Evolutionary conservation across 2,888 invertebrate genomes (phyloP).

Genomic region (Oscheius myriophilus): DNA sequence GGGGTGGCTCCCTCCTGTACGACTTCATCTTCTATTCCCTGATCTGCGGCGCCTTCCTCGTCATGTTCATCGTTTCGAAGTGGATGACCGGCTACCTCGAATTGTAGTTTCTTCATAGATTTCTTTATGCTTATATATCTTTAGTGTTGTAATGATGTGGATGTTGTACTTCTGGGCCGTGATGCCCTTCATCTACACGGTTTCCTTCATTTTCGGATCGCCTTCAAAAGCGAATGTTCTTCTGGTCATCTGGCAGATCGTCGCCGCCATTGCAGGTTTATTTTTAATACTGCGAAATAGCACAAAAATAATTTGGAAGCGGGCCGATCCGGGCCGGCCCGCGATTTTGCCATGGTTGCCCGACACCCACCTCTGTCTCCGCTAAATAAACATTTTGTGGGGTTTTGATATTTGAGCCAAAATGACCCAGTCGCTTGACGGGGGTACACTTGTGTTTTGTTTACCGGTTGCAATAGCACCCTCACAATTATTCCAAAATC

Average conservation of each 20-base stretch:
- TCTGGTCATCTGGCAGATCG: conserved; percentile 56
- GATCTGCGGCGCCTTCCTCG: conserved; percentile 46
- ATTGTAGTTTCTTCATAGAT: conserved; percentile 34
- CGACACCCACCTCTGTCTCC: too few relatives aligned
- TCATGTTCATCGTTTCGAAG: conserved; percentile 45
- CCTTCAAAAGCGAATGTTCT: conserved; percentile 55
- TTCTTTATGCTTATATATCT: conserved; percentile 16
- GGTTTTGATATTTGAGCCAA: neutral
- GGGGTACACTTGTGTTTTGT: too few relatives aligned
- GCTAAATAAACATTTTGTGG: neutral
- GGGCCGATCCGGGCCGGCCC: too few relatives aligned
- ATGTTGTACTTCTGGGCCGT: conserved; percentile 60
- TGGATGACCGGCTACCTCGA: conserved; percentile 40
- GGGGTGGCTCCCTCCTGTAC: conserved; percentile 55
- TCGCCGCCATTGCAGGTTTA: conserved; percentile 38
- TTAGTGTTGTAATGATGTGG: conserved; percentile 61
- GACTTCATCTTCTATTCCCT: conserved; percentile 52
- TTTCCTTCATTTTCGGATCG: conserved; percentile 62
- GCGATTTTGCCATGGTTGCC: too few relatives aligned
- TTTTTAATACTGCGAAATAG: too few relatives aligned
- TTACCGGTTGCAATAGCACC: too few relatives aligned
- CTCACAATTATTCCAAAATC: too few relatives aligned
- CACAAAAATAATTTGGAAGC: too few relatives aligned
- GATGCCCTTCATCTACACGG: conserved; percentile 62
- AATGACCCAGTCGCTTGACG: too few relatives aligned